A percentile compares a stretch with the other conserved stretches of the same genome.
phyloP scores from a whole-genome alignment of 2,113 vertebrate species.

The Numida meleagris region DNA sequence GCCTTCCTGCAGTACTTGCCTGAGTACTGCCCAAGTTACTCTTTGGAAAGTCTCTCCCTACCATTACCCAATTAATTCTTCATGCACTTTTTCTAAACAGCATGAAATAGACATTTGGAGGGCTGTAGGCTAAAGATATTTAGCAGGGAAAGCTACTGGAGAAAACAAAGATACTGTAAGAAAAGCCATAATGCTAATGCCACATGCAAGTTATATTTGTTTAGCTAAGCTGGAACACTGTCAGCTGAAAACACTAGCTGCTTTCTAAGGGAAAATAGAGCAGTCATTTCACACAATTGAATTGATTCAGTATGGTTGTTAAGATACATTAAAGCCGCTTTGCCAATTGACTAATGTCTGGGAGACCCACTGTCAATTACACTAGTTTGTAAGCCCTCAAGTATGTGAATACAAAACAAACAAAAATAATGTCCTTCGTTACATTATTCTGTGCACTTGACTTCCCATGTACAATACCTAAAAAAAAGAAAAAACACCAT shows the following conservation, averaged over 20 bases:
- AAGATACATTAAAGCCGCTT: constrained; percentile 62
- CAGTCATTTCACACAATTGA: constrained; percentile 60
- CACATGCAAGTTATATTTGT: constrained; percentile 49
- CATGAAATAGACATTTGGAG: constrained; percentile 2
- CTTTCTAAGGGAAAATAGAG: constrained; percentile 67
- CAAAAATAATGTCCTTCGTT: constrained; percentile 46
- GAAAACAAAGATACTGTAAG: constrained; percentile 34
- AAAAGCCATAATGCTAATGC: constrained; percentile 42
- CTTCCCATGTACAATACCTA: constrained; percentile 26
- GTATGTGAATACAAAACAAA: constrained; percentile 54
- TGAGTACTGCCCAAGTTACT: background rate
- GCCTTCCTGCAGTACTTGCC: background rate
- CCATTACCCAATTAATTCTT: constrained; percentile 34
- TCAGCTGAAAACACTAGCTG: constrained; percentile 68
- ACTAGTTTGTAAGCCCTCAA: constrained; percentile 39
- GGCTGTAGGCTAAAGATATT: constrained; percentile 36
- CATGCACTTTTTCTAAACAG: background rate
- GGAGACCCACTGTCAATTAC: constrained; percentile 57
- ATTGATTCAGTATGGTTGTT: constrained; percentile 65
- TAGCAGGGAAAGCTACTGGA: constrained; percentile 7
- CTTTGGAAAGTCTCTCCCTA: constrained; percentile 2
- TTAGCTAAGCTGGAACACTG: constrained; percentile 53
- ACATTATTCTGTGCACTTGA: constrained; percentile 47
- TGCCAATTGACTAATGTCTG: constrained; percentile 63
- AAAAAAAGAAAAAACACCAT: background rate